Evolutionary conservation across 2,113 vertebrate species (phyloP).

Genomic region (Myanophis thanlyinensis): DNA sequence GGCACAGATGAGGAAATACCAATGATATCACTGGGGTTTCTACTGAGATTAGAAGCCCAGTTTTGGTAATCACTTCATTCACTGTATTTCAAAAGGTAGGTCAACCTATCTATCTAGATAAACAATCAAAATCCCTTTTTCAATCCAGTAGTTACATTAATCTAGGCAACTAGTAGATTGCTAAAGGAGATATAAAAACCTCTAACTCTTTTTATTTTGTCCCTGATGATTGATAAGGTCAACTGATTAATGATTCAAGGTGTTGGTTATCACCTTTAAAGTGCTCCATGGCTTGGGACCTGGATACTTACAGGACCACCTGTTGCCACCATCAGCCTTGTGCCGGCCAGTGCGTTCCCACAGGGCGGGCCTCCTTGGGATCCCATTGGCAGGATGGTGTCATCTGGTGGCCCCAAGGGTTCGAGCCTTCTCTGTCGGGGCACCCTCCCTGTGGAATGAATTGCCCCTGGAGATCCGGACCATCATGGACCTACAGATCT

Average conservation of each 20-base stretch:
- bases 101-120: neutral
- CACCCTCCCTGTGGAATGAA: too few species aligned
- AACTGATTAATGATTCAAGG: neutral
- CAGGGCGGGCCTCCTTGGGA: too few species aligned
- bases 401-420: too few species aligned
- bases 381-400: too few species aligned
- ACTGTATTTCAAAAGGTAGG: neutral
- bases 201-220: neutral
- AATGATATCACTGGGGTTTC: neutral
- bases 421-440: too few species aligned
- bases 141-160: neutral
- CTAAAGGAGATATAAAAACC: neutral
- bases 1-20: neutral
- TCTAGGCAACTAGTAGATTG: neutral
- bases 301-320: too few species aligned
- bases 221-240: neutral
- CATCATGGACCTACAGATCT: too few species aligned
- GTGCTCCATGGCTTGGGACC: too few species aligned
- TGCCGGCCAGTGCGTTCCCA: too few species aligned
- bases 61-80: neutral
- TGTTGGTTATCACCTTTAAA: too few species aligned
- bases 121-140: neutral
- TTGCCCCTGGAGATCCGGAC: too few species aligned
- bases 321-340: too few species aligned
- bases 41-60: neutral